These are phyloP conservation scores for Drosophila azteca DNA, from an alignment of 1,140 invertebrate genomes.

Conservation along the genomic window DNA sequence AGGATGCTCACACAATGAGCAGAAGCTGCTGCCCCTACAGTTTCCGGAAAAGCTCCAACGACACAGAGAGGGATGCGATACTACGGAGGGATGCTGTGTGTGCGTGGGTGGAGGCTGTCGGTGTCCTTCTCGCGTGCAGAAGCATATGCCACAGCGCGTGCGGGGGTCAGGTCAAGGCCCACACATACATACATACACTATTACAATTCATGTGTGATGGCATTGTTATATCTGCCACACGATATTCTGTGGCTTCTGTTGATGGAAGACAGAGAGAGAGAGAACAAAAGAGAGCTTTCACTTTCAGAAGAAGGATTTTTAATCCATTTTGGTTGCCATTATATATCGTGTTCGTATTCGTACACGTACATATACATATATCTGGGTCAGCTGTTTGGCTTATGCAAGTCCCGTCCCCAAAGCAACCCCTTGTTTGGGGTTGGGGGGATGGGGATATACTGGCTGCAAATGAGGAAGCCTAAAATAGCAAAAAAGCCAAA, in stretches of 20 bases:
- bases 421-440: slow-evolving; percentile 30
- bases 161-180: too few species aligned
- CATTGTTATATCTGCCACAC: too few species aligned
- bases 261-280: neutral
- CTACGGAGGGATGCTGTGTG: too few species aligned
- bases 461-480: slow-evolving; percentile 76
- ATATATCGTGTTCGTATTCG: neutral
- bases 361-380: slow-evolving; percentile 12
- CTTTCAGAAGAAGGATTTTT: slow-evolving; percentile 30
- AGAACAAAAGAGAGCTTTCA: slow-evolving; percentile 46
- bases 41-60: too few species aligned
- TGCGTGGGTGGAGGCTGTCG: too few species aligned
- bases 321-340: slow-evolving; percentile 29
- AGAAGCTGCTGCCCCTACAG: neutral
- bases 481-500: slow-evolving; percentile 64
- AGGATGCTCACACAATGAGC: neutral
- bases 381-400: slow-evolving; percentile 59
- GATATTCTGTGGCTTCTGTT: neutral
- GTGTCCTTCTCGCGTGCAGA: too few species aligned
- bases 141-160: too few species aligned
- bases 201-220: too few species aligned
- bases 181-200: too few species aligned
- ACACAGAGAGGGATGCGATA: too few species aligned
- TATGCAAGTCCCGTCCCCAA: slow-evolving; percentile 40
- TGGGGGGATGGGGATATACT: slow-evolving; percentile 19